A percentile compares a stretch with the other conserved stretches of the same genome.
Conservation (phyloP, 2,113 vertebrate species). For the Thalassoma bifasciatum region DNA sequence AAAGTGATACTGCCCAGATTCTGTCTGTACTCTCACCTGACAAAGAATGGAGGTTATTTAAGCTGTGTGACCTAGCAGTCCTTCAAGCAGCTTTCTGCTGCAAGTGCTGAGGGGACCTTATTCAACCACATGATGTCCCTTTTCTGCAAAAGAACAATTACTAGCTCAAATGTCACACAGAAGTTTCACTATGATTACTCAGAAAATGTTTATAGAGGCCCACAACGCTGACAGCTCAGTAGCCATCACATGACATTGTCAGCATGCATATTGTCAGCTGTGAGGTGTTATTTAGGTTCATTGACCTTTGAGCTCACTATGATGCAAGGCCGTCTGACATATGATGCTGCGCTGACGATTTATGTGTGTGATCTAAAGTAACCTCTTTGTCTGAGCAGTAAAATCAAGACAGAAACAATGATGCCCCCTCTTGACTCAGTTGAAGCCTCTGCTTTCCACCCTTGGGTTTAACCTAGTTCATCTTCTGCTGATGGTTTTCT, state of each 20-base stretch:
- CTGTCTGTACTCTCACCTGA: not conserved
- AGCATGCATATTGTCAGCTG: slow-evolving; percentile 29
- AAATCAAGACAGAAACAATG: slow-evolving; percentile 45
- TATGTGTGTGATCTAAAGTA: slow-evolving; percentile 68
- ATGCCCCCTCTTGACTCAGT: slow-evolving; percentile 33
- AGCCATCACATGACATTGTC: slow-evolving; percentile 37
- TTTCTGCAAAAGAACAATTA: not conserved
- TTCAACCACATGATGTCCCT: not conserved
- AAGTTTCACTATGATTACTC: slow-evolving; percentile 9
- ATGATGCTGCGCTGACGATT: slow-evolving; percentile 58
- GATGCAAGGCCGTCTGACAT: slow-evolving; percentile 17
- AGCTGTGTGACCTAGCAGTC: slow-evolving; percentile 17
- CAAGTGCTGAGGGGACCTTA: slow-evolving; percentile 1
- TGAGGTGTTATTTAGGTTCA: slow-evolving; percentile 44
- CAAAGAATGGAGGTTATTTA: slow-evolving; percentile 30
- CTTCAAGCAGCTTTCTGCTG: slow-evolving; percentile 9
- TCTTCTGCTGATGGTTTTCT: slow-evolving; percentile 24
- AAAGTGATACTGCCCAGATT: slow-evolving; percentile 16
- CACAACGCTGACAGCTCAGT: slow-evolving; percentile 9
- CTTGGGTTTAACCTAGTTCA: slow-evolving; percentile 38
- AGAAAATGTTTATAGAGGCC: not conserved
- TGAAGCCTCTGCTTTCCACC: slow-evolving; percentile 12
- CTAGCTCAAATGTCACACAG: not conserved
- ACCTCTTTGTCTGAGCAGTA: slow-evolving; percentile 54
- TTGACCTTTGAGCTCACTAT: slow-evolving; percentile 40